These are phyloP conservation scores for Cepphus grylle DNA, from an alignment of 2,113 vertebrate genomes.

Conservation along the genomic window DNA sequence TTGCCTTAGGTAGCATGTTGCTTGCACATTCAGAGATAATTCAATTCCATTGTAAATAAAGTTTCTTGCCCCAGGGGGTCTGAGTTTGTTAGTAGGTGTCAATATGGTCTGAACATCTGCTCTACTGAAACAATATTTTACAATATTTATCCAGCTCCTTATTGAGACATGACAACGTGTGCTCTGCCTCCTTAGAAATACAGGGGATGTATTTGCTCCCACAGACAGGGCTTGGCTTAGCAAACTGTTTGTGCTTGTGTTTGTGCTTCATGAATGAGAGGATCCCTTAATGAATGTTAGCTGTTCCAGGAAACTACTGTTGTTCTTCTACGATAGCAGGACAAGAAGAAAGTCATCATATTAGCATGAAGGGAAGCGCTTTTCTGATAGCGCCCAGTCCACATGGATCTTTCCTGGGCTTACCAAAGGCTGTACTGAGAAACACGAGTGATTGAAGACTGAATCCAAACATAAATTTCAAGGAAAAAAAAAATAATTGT, in stretches of 20 bases:
- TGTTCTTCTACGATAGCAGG: background rate
- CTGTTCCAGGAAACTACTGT: background rate
- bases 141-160: constrained; percentile 44
- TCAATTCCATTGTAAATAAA: constrained; percentile 1
- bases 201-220: background rate
- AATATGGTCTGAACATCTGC: constrained; percentile 46
- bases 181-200: background rate
- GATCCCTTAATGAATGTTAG: background rate
- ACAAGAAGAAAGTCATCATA: background rate
- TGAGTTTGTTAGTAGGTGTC: constrained; percentile 20
- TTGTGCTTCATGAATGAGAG: background rate
- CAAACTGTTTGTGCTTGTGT: background rate
- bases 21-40: background rate
- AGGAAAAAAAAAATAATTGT: background rate
- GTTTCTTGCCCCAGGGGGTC: background rate
- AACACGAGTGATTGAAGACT: background rate
- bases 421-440: background rate
- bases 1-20: background rate
- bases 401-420: background rate
- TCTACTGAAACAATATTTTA: constrained; percentile 39
- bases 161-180: background rate
- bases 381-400: background rate
- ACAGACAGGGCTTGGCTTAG: background rate
- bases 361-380: background rate
- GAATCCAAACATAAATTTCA: background rate